These are phyloP conservation scores for Tetragonisca angustula DNA, from an alignment of 2,888 invertebrate species.

Conservation along the genomic window DNA sequence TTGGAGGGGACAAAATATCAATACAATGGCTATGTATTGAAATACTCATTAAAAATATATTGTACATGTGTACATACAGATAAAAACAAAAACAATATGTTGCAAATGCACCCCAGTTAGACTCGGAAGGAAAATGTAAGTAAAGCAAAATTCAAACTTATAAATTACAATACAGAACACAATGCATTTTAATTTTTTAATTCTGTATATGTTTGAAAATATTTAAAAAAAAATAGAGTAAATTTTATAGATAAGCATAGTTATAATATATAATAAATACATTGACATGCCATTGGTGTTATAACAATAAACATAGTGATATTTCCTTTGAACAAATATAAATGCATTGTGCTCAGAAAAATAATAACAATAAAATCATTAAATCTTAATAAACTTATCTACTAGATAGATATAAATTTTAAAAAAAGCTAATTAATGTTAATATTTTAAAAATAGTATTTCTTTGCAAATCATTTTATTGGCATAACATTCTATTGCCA, in stretches of 20 bases:
- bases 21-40: conserved; percentile 78
- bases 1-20: conserved; percentile 83
- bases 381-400: conserved; percentile 56
- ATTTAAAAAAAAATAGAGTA: conserved; percentile 15
- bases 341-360: conserved; percentile 70
- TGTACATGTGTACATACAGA: conserved; percentile 62
- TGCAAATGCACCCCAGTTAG: conserved; percentile 85
- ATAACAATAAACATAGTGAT: conserved; percentile 1
- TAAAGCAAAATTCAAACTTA: conserved; percentile 79
- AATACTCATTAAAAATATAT: conserved; percentile 45
- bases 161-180: conserved; percentile 72
- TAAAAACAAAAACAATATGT: conserved; percentile 75
- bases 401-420: conserved; percentile 65
- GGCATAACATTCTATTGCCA: conserved; percentile 53
- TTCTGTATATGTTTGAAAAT: conserved; percentile 16
- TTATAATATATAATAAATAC: conserved; percentile 16
- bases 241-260: neutral
- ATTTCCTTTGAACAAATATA: conserved; percentile 27
- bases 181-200: conserved; percentile 70
- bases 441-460: conserved; percentile 54
- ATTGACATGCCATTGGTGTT: neutral
- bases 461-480: conserved; percentile 51
- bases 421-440: conserved; percentile 69
- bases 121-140: conserved; percentile 80
- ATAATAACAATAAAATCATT: conserved; percentile 46